phyloP scores from a whole-genome alignment of 2,113 vertebrate species.

The Mormyrus iriodes region DNA sequence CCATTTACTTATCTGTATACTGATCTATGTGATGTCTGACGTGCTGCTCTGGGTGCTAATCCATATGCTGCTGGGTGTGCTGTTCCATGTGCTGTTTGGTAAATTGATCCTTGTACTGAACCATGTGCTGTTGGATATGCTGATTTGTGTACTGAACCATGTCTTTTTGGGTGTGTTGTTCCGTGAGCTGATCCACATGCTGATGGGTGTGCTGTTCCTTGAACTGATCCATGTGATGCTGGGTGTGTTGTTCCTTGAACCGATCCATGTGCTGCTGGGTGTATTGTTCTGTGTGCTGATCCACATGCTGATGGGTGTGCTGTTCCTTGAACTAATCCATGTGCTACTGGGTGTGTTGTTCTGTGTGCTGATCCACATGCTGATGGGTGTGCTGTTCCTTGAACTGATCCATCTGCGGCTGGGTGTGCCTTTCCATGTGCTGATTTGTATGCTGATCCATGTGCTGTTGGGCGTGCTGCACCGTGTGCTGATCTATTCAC shows the following conservation, averaged over 20 bases:
- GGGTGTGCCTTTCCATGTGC: background rate
- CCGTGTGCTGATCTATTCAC: background rate
- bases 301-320: background rate
- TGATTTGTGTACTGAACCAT: background rate
- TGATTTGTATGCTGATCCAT: background rate
- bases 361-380: background rate
- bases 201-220: background rate
- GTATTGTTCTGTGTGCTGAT: background rate
- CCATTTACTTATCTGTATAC: too few relatives aligned
- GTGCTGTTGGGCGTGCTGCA: background rate
- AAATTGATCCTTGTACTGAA: background rate
- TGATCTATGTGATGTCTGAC: background rate
- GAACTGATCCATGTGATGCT: background rate
- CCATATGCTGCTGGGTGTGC: background rate
- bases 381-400: background rate
- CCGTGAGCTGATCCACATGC: background rate
- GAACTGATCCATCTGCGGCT: background rate
- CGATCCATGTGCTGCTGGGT: background rate
- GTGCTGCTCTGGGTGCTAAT: background rate
- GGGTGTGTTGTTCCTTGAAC: background rate
- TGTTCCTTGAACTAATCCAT: background rate
- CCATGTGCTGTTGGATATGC: background rate
- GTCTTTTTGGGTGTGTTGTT: background rate
- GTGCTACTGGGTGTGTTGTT: background rate
- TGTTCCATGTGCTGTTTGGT: background rate